Base-by-base conservation (phyloP, 2,888 invertebrate species). In the Hydroisotoma schaefferi region DNA sequence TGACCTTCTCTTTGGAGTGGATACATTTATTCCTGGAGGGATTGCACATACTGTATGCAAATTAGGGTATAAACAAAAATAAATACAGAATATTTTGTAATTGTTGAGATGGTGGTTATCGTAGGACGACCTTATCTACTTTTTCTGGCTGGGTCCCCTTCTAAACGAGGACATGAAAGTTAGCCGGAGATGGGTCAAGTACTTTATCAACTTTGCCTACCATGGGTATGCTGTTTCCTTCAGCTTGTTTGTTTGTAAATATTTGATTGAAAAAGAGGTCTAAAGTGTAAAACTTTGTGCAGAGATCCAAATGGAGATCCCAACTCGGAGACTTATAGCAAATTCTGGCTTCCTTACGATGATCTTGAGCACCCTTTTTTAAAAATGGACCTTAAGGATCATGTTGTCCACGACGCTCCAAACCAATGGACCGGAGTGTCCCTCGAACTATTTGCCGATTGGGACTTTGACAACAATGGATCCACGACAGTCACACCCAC, bases 1-100 rank as follows among this genome's bases (percentile, higher is more conserved):
- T 26, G 59, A 64, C 53, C 64, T 59, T 43, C 27, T 29, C 28
- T 43, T 2, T 55, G 51, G 18, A 37, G 43, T 0, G 33, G 57
- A 10, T n/a, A 38, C 5, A 51, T 37, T 27, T 8, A 57, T 60
- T 38, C 64, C 64, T 2, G 58, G 57, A 18, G 64, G 64, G 46
- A 37, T 64, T 29, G 57, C 60, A 2, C 64, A 64, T 27, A 58
- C 47, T 6, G 58, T 49, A 27, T 8, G 43, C n/a, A 43, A n/a
- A n/a, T n/a, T n/a, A n/a, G n/a, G n/a, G n/a, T n/a, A n/a, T n/a
- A n/a, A n/a, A n/a, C n/a, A n/a, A n/a, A n/a, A n/a, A n/a, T n/a
- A n/a, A n/a, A n/a, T n/a, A n/a, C n/a, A n/a, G n/a, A n/a, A n/a
- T n/a, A n/a, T n/a, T n/a, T n/a, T n/a, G n/a, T 43, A 43, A 18